phyloP scores from a whole-genome alignment of 2,113 vertebrate species.

The Dipodomys merriami region DNA sequence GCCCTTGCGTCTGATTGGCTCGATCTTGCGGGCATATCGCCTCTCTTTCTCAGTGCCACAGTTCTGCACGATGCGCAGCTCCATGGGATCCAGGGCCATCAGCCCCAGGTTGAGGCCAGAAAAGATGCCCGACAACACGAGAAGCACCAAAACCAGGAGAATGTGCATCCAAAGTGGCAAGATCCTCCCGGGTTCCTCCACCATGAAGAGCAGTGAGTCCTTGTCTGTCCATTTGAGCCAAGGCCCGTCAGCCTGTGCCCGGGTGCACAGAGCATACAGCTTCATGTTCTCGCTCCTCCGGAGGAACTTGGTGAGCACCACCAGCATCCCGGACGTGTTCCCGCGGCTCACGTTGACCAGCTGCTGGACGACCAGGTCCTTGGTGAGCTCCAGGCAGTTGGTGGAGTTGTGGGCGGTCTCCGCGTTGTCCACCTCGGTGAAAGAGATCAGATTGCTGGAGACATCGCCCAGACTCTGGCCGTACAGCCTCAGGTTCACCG shows the following conservation, averaged over 20 bases:
- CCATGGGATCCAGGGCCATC: slow-evolving; percentile 98
- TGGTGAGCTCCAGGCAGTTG: slow-evolving; percentile 89
- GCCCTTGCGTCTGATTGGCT: slow-evolving; percentile 95
- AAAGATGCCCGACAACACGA: slow-evolving; percentile 96
- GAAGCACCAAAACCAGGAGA: slow-evolving; percentile 86
- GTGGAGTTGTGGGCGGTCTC: slow-evolving; percentile 59
- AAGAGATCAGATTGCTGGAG: slow-evolving; percentile 88
- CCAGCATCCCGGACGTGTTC: slow-evolving; percentile 90
- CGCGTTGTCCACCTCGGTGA: slow-evolving; percentile 83
- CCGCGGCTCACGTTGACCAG: slow-evolving; percentile 79
- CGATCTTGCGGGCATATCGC: slow-evolving; percentile 92
- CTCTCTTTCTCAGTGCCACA: slow-evolving; percentile 95
- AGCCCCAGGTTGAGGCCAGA: slow-evolving; percentile 96
- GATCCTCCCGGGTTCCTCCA: slow-evolving; percentile 91
- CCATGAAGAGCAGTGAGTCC: slow-evolving; percentile 89
- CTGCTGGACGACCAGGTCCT: slow-evolving; percentile 86
- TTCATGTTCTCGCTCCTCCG: slow-evolving; percentile 92
- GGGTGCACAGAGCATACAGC: slow-evolving; percentile 92
- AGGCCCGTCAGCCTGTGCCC: slow-evolving; percentile 73
- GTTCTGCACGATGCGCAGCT: slow-evolving; percentile 98
- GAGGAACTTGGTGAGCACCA: slow-evolving; percentile 89
- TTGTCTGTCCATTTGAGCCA: slow-evolving; percentile 89
- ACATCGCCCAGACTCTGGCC: slow-evolving; percentile 88
- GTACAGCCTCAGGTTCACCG: slow-evolving; percentile 92
- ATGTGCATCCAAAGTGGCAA: slow-evolving; percentile 94